Evolutionary conservation across 2,113 vertebrate genomes (phyloP), one percentile per base, ranked within the genome.

Genomic region (Ammodytes marinus): DNA sequence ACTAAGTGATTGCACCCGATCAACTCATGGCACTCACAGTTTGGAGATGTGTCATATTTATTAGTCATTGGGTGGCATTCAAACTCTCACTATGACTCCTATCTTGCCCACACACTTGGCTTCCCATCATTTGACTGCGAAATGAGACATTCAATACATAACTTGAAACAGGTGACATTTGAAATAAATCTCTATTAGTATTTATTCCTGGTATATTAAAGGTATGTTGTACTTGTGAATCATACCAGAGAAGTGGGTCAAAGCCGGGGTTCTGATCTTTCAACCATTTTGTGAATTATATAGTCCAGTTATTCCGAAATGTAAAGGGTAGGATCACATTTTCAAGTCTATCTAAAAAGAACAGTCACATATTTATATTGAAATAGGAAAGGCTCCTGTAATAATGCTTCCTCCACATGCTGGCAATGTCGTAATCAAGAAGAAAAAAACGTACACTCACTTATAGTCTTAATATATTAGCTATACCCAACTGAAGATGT

Each of bases 21-120:
- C 6, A 27, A 19, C n/a, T 27, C 68, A 35, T 35, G n/a, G 42
- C 50, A 66, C 61, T 57, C 73, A 57, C 42, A 47, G 27, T 15
- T 47, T 10, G 47, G 52, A 54, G 43, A 81, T 77, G 37, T 74
- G 65, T 76, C 80, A 80, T 47, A 52, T 75, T 60, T 61, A 52
- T 80, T 69, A 69, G 45, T 87, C 85, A 83, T 2, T 65, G 63
- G 50, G 67, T 83, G 80, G 50, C 53, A 69, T 65, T 80, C 58
- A 64, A 47, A n/a, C 39, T 77, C 49, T 27, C 46, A 12, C 45
- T 73, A 19, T 69, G 80, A 80, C 68, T 69, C 45, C 37, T 17
- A 53, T 46, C 37, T 5, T 50, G 63, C 80, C 67, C 77, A 83
- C 76, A 52, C 67, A 65, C 42, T 52, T 60, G 52, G 45, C 43